Conservation (phyloP, 30 jellyfish, hydroid and myxozoan species). For the Turritopsis rubra region DNA sequence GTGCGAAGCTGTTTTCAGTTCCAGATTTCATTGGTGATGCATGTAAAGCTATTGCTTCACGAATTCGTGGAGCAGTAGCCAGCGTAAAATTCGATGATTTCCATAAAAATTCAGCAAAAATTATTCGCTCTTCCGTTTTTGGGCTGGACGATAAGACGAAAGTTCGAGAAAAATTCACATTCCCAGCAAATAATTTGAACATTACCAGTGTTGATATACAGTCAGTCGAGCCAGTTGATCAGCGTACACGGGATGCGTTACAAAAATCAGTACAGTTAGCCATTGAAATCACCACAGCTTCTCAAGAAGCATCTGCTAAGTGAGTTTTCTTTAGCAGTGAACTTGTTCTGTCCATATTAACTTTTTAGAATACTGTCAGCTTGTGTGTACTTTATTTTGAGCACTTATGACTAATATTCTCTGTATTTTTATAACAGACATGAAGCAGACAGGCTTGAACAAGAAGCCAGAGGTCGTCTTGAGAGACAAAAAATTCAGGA, state of each 20-base stretch:
- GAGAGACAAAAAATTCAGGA: conserved; percentile 94
- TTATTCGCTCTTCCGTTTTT: conserved; percentile 91
- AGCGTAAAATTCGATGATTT: conserved; percentile 92
- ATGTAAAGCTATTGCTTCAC: conserved; percentile 92
- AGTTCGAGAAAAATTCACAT: conserved; percentile 78
- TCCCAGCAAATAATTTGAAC: conserved; percentile 83
- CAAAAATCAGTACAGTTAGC: conserved; percentile 96
- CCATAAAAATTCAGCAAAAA: conserved; percentile 92
- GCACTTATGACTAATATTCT: not conserved
- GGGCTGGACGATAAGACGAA: conserved; percentile 88
- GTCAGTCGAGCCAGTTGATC: conserved; percentile 99
- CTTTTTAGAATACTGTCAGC: not conserved
- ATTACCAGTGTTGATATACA: conserved; percentile 96
- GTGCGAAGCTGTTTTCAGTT: conserved; percentile 77
- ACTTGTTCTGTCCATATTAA: not conserved
- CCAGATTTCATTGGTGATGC: conserved; percentile 98
- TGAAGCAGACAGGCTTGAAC: conserved; percentile 97
- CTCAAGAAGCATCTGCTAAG: conserved; percentile 98
- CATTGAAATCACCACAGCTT: conserved; percentile 94
- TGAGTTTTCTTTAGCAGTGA: conserved; percentile 2
- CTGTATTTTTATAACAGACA: conserved; percentile 39
- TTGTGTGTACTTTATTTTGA: not conserved
- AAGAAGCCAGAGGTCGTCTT: conserved; percentile 95
- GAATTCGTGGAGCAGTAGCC: conserved; percentile 98
- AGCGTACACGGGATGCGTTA: conserved; percentile 95